Evolutionary conservation across 1,140 invertebrate genomes (phyloP).

Genomic region (Heliconius himera): DNA sequence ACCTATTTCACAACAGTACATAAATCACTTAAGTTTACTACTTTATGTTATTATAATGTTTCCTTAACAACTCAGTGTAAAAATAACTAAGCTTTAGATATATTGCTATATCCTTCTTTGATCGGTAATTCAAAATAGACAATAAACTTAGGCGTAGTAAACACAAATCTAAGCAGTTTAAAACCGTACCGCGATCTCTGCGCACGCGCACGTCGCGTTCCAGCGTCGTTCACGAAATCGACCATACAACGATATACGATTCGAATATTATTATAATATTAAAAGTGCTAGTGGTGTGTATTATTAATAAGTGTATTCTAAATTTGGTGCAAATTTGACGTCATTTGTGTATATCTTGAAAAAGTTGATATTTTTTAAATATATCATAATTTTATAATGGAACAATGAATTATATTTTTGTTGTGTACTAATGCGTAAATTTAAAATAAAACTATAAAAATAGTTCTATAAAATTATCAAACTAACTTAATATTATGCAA

Average conservation of each 20-base stretch:
- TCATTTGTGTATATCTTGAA: not conserved
- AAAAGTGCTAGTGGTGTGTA: slow-evolving; percentile 23
- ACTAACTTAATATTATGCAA: not conserved
- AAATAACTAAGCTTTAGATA: not conserved
- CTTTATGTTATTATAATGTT: not conserved
- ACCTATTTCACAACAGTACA: not conserved
- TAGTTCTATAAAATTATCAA: not conserved
- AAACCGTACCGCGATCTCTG: slow-evolving; percentile 63
- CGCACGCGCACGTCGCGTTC: slow-evolving; percentile 59
- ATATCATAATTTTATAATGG: not conserved
- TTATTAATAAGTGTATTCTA: not conserved
- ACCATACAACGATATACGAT: slow-evolving; percentile 16
- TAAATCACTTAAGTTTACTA: not conserved
- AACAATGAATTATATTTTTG: not conserved
- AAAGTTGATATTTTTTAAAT: not conserved
- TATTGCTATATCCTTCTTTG: not conserved
- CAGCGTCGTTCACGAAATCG: slow-evolving; percentile 17
- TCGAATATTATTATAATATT: not conserved
- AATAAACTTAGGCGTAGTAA: slow-evolving; percentile 33
- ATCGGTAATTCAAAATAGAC: slow-evolving; percentile 24
- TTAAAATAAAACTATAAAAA: not conserved
- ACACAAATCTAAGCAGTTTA: slow-evolving; percentile 63
- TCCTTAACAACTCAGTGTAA: not conserved
- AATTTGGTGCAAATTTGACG: slow-evolving; percentile 23
- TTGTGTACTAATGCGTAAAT: not conserved